phyloP scores from a whole-genome alignment of 53 echinoderm and acorn worm genomes.

The Echinarachnius parma region DNA sequence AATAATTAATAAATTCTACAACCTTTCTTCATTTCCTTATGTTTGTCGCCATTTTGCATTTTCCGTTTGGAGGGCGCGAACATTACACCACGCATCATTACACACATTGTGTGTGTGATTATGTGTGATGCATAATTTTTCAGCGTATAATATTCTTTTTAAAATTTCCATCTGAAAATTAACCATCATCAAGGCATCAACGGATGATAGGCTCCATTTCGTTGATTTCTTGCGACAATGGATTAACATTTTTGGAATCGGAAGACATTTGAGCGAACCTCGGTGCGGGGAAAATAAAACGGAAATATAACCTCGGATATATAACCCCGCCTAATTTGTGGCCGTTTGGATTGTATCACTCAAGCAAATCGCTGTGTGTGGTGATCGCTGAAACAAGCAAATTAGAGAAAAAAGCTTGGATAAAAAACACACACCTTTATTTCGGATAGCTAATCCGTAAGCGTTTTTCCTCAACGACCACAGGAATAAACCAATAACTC shows the following conservation, averaged over 20 bases:
- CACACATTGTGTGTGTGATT: conserved; percentile 5
- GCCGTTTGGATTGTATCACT: too few relatives aligned
- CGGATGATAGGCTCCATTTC: too few relatives aligned
- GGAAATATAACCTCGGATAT: too few relatives aligned
- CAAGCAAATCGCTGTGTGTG: background rate
- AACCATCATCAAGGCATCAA: too few relatives aligned
- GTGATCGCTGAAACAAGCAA: background rate
- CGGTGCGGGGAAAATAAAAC: too few relatives aligned
- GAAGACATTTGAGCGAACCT: too few relatives aligned
- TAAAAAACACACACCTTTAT: background rate
- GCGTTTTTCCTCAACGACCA: background rate
- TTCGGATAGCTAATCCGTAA: background rate
- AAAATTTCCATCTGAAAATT: too few relatives aligned
- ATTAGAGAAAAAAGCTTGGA: background rate
- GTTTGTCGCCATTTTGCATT: conserved; percentile 24
- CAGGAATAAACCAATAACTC: background rate
- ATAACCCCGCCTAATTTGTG: too few relatives aligned
- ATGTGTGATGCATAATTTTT: too few relatives aligned
- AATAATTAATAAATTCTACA: conserved; percentile 42
- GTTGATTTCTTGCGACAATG: conserved; percentile 1
- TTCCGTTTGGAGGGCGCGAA: conserved; percentile 17
- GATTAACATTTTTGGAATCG: too few relatives aligned
- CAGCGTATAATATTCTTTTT: too few relatives aligned
- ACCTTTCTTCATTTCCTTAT: conserved; percentile 18
- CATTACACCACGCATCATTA: background rate